Conservation (phyloP, 2,888 invertebrate genomes). For the Tachina grossa region DNA sequence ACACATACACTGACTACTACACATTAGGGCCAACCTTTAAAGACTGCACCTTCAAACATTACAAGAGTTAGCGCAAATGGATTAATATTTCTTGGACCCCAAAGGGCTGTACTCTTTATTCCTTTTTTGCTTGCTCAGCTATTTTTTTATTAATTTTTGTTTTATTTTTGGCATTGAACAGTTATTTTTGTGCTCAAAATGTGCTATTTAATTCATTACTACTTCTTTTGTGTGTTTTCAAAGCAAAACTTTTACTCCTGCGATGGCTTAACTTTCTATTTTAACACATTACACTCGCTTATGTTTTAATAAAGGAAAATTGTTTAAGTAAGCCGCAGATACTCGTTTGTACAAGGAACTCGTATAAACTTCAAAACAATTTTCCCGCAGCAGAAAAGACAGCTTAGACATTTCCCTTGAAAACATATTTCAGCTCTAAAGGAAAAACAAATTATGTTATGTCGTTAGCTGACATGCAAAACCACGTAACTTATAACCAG, state of each 20-base stretch:
- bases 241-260: background rate
- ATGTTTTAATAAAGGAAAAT: constrained; percentile 2
- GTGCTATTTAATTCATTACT: background rate
- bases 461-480: no score
- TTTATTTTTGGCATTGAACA: background rate
- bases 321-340: constrained; percentile 34
- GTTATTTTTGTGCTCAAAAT: no score
- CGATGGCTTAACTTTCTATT: background rate
- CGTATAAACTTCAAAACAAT: background rate
- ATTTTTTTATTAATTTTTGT: background rate
- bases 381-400: background rate
- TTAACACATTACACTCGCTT: constrained; percentile 21
- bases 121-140: no score
- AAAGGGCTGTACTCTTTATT: no score
- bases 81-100: no score
- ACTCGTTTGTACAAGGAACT: constrained; percentile 2
- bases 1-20: no score
- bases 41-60: no score
- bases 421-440: background rate
- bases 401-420: background rate
- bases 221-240: background rate
- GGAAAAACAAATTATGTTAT: background rate
- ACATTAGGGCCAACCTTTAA: no score
- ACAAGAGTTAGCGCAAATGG: no score
- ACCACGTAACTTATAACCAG: no score